These are phyloP conservation scores for Papilio dardanus DNA, from an alignment of 1,140 invertebrate species.

Conservation along the genomic window DNA sequence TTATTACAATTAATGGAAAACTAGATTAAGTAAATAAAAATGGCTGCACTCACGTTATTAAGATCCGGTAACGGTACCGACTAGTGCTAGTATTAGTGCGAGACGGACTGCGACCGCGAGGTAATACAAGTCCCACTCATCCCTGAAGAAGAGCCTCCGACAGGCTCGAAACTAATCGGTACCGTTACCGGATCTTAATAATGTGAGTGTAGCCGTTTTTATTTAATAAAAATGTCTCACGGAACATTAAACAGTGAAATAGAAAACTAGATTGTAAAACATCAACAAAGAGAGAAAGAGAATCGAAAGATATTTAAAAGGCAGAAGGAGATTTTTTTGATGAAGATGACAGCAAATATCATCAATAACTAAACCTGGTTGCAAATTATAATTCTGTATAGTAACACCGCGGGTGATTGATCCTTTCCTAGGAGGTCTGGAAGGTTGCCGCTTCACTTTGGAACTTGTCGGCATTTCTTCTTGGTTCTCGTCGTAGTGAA, in stretches of 20 bases:
- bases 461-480: slow-evolving; percentile 64
- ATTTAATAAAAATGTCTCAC: neutral
- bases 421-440: slow-evolving; percentile 88
- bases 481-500: slow-evolving; percentile 90
- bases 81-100: no score
- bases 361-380: slow-evolving; percentile 60
- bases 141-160: no score
- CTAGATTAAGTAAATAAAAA: no score
- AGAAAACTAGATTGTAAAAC: neutral
- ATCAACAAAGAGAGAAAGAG: neutral
- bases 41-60: no score
- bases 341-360: slow-evolving; percentile 25
- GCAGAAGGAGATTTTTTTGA: slow-evolving; percentile 26
- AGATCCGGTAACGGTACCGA: no score
- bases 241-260: neutral
- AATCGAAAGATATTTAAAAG: neutral
- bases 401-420: slow-evolving; percentile 85
- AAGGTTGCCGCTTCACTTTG: slow-evolving; percentile 84
- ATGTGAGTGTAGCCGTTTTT: no score
- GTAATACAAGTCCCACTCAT: no score
- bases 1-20: no score
- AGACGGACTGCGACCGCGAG: no score
- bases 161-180: no score
- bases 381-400: slow-evolving; percentile 71
- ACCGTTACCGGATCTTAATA: no score